Evolutionary conservation across 1,140 invertebrate species (phyloP).

Genomic region (Oedothorax gibbosus): DNA sequence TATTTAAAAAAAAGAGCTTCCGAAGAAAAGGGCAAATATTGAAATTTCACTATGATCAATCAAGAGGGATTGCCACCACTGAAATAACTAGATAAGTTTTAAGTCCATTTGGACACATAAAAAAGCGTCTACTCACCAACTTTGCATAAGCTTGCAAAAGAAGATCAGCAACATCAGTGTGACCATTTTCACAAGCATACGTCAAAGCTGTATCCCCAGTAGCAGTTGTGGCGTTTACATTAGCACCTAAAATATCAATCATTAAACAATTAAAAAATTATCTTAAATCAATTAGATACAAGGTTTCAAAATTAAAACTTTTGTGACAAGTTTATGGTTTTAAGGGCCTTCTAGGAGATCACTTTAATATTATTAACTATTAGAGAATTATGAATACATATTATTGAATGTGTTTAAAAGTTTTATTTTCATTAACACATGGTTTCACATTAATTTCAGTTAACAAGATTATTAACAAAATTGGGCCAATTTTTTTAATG

Average conservation of each 20-base stretch:
- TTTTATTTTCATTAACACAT: too few species aligned
- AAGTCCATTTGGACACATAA: too few species aligned
- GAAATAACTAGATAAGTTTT: not conserved
- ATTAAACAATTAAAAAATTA: slow-evolving; percentile 15
- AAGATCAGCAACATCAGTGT: slow-evolving; percentile 92
- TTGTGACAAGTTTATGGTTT: not conserved
- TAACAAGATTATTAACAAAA: too few species aligned
- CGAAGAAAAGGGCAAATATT: too few species aligned
- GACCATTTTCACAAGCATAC: slow-evolving; percentile 96
- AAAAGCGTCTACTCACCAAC: slow-evolving; percentile 73
- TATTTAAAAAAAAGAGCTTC: too few species aligned
- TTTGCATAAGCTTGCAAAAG: slow-evolving; percentile 89
- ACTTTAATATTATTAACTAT: too few species aligned
- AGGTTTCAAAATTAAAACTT: not conserved
- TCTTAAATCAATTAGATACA: not conserved
- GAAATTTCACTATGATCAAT: too few species aligned
- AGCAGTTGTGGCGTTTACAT: slow-evolving; percentile 92
- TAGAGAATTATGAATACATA: too few species aligned
- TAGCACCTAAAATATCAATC: slow-evolving; percentile 72
- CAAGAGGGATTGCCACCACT: not conserved
- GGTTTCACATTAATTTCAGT: too few species aligned
- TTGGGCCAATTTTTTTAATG: too few species aligned
- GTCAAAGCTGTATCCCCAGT: slow-evolving; percentile 97
- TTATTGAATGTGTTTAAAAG: too few species aligned
- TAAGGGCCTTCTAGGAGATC: too few species aligned